These are phyloP conservation scores for Sminthurides bifidus DNA, from an alignment of 1,140 invertebrate species.

Conservation along the genomic window DNA sequence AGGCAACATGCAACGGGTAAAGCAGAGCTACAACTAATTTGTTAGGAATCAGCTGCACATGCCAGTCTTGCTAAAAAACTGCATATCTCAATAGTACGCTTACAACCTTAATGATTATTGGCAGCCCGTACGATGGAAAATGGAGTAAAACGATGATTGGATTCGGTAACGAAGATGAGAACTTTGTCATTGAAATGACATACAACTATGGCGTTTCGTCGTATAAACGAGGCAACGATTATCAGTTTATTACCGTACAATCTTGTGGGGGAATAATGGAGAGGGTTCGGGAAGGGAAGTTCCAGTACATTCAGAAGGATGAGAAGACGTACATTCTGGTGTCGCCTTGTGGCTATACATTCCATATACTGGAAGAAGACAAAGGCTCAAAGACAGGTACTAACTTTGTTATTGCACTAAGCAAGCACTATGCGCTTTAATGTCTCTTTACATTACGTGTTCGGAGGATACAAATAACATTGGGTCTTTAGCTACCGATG, in stretches of 20 bases:
- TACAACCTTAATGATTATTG: neutral
- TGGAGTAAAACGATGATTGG: conserved; percentile 99
- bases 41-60: conserved; percentile 14
- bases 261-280: conserved; percentile 57
- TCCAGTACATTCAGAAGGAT: conserved; percentile 49
- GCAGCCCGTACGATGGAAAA: conserved; percentile 86
- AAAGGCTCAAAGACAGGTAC: too few relatives aligned
- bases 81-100: neutral
- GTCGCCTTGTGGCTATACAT: conserved; percentile 85
- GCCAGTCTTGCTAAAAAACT: neutral
- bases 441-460: too few relatives aligned
- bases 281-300: conserved; percentile 53
- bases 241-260: conserved; percentile 63
- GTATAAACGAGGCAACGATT: conserved; percentile 48
- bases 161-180: conserved; percentile 85
- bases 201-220: conserved; percentile 89
- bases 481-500: too few relatives aligned
- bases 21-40: too few relatives aligned
- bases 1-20: conserved; percentile 93
- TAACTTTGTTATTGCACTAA: too few relatives aligned
- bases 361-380: too few relatives aligned
- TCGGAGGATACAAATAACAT: too few relatives aligned
- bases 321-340: conserved; percentile 47
- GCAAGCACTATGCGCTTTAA: too few relatives aligned
- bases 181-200: conserved; percentile 94